Conservation (phyloP, 2,888 invertebrate genomes). For the Neoaliturus tenellus region DNA sequence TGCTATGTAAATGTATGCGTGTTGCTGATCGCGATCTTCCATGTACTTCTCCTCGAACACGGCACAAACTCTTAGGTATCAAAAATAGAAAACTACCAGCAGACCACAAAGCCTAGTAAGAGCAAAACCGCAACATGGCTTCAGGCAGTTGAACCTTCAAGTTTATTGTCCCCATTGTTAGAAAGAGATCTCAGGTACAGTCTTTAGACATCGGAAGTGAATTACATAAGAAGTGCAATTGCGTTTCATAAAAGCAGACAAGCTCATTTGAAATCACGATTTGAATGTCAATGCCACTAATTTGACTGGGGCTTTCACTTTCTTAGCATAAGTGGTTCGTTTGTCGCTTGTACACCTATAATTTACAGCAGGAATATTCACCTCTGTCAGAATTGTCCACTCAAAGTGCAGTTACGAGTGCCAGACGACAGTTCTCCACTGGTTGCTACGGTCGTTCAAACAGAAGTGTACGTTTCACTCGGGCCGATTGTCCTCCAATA, state of each 20-base stretch:
- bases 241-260: not conserved
- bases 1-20: slow-evolving; percentile 8
- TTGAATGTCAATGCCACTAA: slow-evolving; percentile 33
- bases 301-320: not conserved
- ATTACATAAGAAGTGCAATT: not conserved
- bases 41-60: not conserved
- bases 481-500: not conserved
- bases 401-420: not conserved
- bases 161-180: no score
- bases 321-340: slow-evolving; percentile 12
- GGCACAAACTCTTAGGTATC: not conserved
- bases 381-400: not conserved
- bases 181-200: no score
- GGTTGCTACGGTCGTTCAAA: not conserved
- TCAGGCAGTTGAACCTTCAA: no score
- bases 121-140: not conserved
- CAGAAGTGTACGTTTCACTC: not conserved
- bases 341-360: not conserved
- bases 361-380: not conserved
- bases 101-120: not conserved
- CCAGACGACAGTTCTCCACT: not conserved
- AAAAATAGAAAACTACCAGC: not conserved
- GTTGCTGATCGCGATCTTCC: slow-evolving; percentile 1
- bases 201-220: no score
- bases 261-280: slow-evolving; percentile 8